Evolutionary conservation across 1,140 invertebrate species (phyloP).

Genomic region (Drosophila guanche): DNA sequence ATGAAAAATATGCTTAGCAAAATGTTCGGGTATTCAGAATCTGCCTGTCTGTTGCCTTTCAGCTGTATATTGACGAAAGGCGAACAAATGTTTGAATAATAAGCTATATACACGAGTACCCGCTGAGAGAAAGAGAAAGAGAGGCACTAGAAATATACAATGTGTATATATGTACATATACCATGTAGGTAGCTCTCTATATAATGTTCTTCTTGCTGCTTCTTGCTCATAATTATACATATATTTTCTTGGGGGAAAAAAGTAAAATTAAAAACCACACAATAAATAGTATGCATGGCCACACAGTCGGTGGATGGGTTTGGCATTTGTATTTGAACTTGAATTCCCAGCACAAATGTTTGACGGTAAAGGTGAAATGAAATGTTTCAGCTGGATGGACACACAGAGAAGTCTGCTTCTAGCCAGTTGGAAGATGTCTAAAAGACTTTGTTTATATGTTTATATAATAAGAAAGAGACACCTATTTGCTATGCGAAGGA

Average conservation of each 20-base stretch:
- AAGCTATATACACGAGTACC: constrained; percentile 46
- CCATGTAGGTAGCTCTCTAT: constrained; percentile 19
- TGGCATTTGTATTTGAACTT: constrained; percentile 71
- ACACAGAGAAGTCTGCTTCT: background rate
- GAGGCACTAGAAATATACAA: constrained; percentile 10
- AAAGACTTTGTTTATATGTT: constrained; percentile 23
- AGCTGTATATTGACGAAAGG: constrained; percentile 65
- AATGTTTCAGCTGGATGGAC: constrained; percentile 24
- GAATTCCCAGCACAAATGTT: constrained; percentile 59
- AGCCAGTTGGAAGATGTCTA: constrained; percentile 4
- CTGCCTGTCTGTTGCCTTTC: constrained; percentile 46
- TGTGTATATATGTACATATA: constrained; percentile 18
- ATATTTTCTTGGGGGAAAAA: constrained; percentile 20
- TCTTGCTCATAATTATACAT: constrained; percentile 21
- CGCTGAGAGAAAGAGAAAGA: constrained; percentile 7
- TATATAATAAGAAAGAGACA: background rate
- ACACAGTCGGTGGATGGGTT: constrained; percentile 22
- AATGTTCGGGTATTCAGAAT: constrained; percentile 2
- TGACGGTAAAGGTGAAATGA: constrained; percentile 66
- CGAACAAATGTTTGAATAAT: constrained; percentile 76
- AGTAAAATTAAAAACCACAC: constrained; percentile 26
- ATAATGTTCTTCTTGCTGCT: constrained; percentile 5
- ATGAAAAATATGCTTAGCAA: constrained; percentile 61
- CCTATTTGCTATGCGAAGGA: too few relatives aligned
- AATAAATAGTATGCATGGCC: constrained; percentile 18